Evolutionary conservation across 2,797 vertebrate species (phyloP), one percentile per base, ranked within the genome.

Genomic region (Xenopus petersii): DNA sequence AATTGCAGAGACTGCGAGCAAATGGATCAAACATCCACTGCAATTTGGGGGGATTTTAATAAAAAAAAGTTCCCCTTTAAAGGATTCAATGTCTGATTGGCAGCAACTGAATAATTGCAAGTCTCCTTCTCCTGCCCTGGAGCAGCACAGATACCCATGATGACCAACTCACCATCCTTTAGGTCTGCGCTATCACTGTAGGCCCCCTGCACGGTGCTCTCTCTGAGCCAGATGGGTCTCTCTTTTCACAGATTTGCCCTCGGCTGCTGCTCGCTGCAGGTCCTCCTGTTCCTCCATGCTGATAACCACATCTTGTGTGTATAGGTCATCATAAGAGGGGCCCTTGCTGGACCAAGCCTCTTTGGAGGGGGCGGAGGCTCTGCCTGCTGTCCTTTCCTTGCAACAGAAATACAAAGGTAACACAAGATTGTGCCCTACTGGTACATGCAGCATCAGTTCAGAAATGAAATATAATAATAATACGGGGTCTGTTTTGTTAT

Each of bases 271-370:
- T 13, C 87, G 88, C 78, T 82, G 86, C 74, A 91, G 85, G 72
- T 92, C 92, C 10, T 96, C 95, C 82, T 94, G 94, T 83, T 96
- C 94, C 66, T 97, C 96, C 96, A 99, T 95, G 84, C 87, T 98
- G 88, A 99, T 99, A 56, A 96, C 94, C 59, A 99, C 97, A 8
- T 99, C 95, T 86, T 99, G 98, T 13, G 94, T 96, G 81, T 99
- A 99, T 77, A 99, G 80, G 83, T 98, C 95, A 6, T 93, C 94
- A 11, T 98, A 99, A 0, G 94, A 89, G 0, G 96, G 93, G 16
- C 93, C 93, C 86, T 93, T 96, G 56, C 83, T 93, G 5, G 92
- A 83, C 97, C 98, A 98, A 7, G 92, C 88, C 78, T 98, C 97
- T 12, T 92, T 92, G 71, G 95, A 94, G 1, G 85, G 89, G 8